Percentiles rank a stretch among this genome's conserved stretches.
phyloP scores from a whole-genome alignment of 1,140 invertebrate genomes.

The Microplitis mediator region DNA sequence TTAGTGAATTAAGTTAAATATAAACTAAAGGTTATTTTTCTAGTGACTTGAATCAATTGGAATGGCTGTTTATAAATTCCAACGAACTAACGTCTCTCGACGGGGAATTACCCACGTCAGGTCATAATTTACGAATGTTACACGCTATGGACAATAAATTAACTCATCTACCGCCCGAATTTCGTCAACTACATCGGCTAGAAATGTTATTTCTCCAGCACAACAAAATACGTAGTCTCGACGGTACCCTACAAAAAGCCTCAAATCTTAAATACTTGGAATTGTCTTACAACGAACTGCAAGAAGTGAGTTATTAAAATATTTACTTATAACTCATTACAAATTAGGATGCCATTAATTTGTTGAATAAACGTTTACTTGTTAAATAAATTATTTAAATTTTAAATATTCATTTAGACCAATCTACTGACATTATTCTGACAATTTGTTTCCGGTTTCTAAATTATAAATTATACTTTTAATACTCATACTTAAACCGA shows the following conservation, averaged over 20 bases:
- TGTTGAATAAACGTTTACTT: too few species aligned
- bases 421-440: too few species aligned
- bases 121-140: constrained; percentile 71
- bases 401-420: too few species aligned
- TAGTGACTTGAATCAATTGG: constrained; percentile 70
- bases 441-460: too few species aligned
- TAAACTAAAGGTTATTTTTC: constrained; percentile 19
- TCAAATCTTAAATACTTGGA: constrained; percentile 69
- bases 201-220: constrained; percentile 73
- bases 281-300: constrained; percentile 74
- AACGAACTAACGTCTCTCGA: constrained; percentile 77
- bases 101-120: constrained; percentile 71
- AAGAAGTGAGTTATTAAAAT: constrained; percentile 65
- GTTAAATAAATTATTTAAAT: too few species aligned
- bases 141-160: constrained; percentile 76
- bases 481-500: too few species aligned
- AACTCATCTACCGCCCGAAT: constrained; percentile 70
- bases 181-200: constrained; percentile 69
- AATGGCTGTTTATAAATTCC: constrained; percentile 78
- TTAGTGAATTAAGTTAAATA: too few species aligned
- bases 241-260: constrained; percentile 72
- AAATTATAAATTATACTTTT: too few species aligned
- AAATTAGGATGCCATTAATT: too few species aligned
- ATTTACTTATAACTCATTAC: not conserved
- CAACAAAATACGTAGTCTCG: constrained; percentile 72